A percentile compares a stretch with the other conserved stretches of the same genome.
Conservation (phyloP, 2,888 invertebrate species). For the Drosophila kambysellisi region DNA sequence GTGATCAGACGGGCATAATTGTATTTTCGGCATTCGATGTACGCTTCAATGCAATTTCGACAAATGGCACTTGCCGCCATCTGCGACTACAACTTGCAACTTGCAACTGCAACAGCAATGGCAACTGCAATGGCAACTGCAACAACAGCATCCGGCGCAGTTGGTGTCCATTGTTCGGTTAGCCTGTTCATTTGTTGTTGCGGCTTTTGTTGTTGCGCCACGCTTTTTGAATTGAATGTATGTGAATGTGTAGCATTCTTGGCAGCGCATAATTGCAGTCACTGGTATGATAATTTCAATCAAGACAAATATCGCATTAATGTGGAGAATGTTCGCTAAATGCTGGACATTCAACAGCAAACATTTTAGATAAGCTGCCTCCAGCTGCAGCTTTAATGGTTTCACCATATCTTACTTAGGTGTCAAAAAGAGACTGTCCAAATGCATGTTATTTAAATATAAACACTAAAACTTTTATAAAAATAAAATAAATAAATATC, state of each 20-base stretch:
- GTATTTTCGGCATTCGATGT: constrained; percentile 72
- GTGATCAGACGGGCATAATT: constrained; percentile 70
- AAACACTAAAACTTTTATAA: neutral
- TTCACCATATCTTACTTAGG: neutral
- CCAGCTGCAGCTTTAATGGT: neutral
- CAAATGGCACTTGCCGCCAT: constrained; percentile 68
- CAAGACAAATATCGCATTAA: constrained; percentile 48
- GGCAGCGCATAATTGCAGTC: constrained; percentile 68
- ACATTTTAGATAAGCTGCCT: neutral
- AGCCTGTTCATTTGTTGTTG: constrained; percentile 35
- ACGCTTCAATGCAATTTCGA: constrained; percentile 60
- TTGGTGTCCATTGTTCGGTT: constrained; percentile 49
- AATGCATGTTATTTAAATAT: neutral
- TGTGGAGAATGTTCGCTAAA: constrained; percentile 56
- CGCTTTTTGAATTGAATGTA: constrained; percentile 51
- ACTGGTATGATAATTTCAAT: constrained; percentile 70
- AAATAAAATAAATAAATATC: no score
- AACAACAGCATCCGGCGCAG: constrained; percentile 30
- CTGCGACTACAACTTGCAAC: constrained; percentile 21
- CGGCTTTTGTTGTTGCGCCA: constrained; percentile 53
- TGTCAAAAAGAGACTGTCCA: neutral
- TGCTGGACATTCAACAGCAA: constrained; percentile 33
- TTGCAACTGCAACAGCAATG: constrained; percentile 10
- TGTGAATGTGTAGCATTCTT: constrained; percentile 63
- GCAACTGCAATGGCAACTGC: constrained; percentile 12